These are phyloP conservation scores for Cyprinus carpio DNA, from an alignment of 2,113 vertebrate genomes.

Conservation along the genomic window DNA sequence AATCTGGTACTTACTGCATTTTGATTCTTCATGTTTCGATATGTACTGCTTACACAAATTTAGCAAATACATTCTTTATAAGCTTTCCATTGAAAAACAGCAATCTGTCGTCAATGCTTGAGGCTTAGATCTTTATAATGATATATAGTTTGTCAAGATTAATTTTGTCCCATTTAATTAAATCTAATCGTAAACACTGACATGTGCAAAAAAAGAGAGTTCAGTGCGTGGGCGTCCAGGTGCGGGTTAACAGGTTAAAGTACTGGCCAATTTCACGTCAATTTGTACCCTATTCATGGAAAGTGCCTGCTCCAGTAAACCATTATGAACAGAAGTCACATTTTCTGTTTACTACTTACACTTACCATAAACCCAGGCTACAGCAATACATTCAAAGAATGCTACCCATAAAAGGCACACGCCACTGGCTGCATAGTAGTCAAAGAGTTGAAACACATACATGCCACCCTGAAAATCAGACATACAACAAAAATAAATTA, in stretches of 20 bases:
- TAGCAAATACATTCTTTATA: no score
- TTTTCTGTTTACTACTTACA: conserved; percentile 42
- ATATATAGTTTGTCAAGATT: no score
- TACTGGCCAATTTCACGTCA: neutral
- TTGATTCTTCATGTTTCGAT: no score
- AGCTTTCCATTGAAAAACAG: no score
- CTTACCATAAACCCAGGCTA: conserved; percentile 99
- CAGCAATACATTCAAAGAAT: conserved; percentile 99
- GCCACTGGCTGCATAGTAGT: conserved; percentile 99
- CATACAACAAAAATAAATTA: neutral
- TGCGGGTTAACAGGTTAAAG: neutral
- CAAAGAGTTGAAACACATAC: conserved; percentile 99
- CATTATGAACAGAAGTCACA: neutral
- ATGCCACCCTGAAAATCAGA: conserved; percentile 88
- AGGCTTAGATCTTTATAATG: no score
- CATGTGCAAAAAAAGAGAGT: no score
- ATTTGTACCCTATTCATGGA: neutral
- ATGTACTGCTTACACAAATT: no score
- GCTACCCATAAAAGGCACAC: conserved; percentile 99
- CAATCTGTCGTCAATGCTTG: no score
- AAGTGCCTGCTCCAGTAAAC: neutral
- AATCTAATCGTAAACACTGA: no score
- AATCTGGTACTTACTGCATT: no score
- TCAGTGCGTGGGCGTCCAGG: no score
- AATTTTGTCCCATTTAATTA: no score